A percentile compares a stretch with the other conserved stretches of the same genome.
Evolutionary conservation across 2,797 vertebrate species (phyloP).

Genomic region (Pangasius sanitwongsei): DNA sequence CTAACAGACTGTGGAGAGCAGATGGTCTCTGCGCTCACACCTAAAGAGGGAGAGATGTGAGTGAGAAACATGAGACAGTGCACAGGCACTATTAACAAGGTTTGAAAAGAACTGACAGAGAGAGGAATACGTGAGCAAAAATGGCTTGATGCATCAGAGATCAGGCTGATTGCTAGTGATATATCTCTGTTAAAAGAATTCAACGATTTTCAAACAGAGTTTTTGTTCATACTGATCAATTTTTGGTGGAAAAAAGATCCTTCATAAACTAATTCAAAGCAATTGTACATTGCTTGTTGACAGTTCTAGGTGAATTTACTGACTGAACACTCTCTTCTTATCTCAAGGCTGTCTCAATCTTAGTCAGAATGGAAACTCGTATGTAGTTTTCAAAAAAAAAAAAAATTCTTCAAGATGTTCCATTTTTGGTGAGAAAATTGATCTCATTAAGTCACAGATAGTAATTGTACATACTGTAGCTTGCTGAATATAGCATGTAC

Average conservation of each 20-base stretch:
- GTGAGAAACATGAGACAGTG: constrained; percentile 38
- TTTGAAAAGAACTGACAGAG: constrained; percentile 40
- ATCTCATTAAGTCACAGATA: background rate
- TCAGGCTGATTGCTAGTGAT: constrained; percentile 26
- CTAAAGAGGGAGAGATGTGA: constrained; percentile 51
- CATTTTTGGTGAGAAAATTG: background rate
- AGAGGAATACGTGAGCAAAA: background rate
- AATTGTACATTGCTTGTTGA: background rate
- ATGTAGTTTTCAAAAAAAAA: background rate
- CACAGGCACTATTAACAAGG: constrained; percentile 50
- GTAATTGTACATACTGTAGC: background rate
- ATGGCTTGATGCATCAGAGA: constrained; percentile 36
- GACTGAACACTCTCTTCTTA: background rate
- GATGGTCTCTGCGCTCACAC: constrained; percentile 60
- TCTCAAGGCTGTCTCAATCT: background rate
- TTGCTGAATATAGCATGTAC: background rate
- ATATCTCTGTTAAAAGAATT: constrained; percentile 34
- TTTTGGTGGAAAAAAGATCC: background rate
- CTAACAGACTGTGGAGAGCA: constrained; percentile 62
- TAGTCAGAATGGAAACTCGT: background rate
- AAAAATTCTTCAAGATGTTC: background rate
- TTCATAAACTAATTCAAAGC: background rate
- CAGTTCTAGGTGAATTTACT: constrained; percentile 22
- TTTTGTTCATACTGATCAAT: background rate
- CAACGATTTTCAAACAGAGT: background rate